Conservation (phyloP, 2,113 vertebrate species). For the Guaruba guarouba region DNA sequence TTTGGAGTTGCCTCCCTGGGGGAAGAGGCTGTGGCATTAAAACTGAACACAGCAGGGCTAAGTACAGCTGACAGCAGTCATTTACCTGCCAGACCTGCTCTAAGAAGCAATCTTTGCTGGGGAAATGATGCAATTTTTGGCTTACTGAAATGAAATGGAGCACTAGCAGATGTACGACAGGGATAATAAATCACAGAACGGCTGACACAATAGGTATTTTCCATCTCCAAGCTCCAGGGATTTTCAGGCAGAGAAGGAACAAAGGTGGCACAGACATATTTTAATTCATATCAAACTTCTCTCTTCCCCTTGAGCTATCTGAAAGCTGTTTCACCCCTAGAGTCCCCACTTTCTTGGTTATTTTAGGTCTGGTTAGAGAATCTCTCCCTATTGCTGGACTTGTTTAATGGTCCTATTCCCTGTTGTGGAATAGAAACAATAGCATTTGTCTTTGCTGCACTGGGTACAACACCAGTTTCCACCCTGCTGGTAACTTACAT, state of each 20-base stretch:
- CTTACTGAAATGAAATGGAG: conserved; percentile 6
- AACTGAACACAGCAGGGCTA: fast-evolving
- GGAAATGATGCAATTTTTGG: conserved; percentile 38
- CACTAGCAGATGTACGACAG: background rate
- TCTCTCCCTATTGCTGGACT: background rate
- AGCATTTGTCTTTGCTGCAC: background rate
- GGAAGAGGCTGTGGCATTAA: background rate
- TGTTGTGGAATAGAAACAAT: background rate
- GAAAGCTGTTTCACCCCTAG: background rate
- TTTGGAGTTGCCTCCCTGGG: background rate
- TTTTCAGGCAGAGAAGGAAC: background rate
- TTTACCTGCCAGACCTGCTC: background rate
- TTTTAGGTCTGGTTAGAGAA: background rate
- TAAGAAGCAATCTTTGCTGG: background rate
- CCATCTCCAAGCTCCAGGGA: background rate
- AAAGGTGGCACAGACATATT: background rate
- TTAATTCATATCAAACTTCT: background rate
- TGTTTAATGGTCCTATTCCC: background rate
- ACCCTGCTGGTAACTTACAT: background rate
- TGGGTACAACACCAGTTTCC: background rate
- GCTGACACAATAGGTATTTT: background rate
- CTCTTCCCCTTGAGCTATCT: background rate
- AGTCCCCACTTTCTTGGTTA: background rate
- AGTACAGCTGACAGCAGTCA: background rate
- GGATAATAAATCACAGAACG: conserved; percentile 7